Evolutionary conservation across 2,888 invertebrate genomes (phyloP), one percentile per base, ranked within the genome.

Genomic region (Calliphora vomitoria): DNA sequence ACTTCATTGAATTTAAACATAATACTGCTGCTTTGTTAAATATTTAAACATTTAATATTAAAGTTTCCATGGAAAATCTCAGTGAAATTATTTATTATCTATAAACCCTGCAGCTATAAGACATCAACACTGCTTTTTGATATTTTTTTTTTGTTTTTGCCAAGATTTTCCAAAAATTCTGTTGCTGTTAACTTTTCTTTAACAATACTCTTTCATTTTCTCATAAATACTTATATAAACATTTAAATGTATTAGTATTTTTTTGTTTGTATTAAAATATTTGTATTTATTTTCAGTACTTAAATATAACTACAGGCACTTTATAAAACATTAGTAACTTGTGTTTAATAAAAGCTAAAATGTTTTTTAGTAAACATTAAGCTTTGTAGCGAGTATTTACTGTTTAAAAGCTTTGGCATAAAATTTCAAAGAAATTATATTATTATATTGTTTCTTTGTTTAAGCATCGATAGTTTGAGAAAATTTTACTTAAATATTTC

Each of bases 11-110:
- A 35, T 64, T 64, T 64, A 64, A 64, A 38, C 3, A n/a, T 38
- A 18, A 35, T 50, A 31, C 31, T 18, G 20, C 1, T 41, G 20
- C 20, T 66, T 41, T 41, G 66, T 20, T 0, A 11, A 44, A 20
- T 35, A 66, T 66, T 20, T 6, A 66, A 25, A 44, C 18, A 64
- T 55, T 38, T 35, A 62, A 31, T 41, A 15, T 74, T 47, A 25
- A 68, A 62, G 38, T 71, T 71, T 62, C 44, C 20, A 64, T 60
- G 31, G 71, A 71, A 71, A 64, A 71, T 71, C 62, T 38, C 11
- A 41, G 41, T n/a, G n/a, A 50, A 72, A 72, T 81, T 79, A 66
- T 79, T 72, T 68, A 72, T 79, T 25, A 66, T 68, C 55, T 50
- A 74, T 72, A 50, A 15, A n/a, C 18, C 79, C 66, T 41, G 13